A percentile compares a stretch with the other conserved stretches of the same genome.
Evolutionary conservation across 2,888 invertebrate species (phyloP).

Genomic region (Monoplex corrugatus): DNA sequence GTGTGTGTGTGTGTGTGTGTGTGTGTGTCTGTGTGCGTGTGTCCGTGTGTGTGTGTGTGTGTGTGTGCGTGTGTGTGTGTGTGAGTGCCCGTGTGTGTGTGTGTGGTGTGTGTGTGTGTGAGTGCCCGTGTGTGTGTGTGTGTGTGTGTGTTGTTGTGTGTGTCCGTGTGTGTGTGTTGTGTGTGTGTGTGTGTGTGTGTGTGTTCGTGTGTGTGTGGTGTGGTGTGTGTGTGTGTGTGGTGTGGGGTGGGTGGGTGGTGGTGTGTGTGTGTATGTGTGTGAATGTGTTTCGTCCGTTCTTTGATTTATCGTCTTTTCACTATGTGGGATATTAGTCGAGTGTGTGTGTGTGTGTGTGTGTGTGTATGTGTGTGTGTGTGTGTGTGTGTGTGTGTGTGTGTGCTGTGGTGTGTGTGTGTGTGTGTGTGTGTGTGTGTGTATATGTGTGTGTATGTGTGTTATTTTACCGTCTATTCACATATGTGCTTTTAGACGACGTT

Average conservation of each 20-base stretch:
- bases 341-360: neutral
- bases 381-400: neutral
- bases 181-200: neutral
- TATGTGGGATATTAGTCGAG: neutral
- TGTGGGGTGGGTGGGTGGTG: no score
- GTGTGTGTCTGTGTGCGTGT: neutral
- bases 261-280: neutral
- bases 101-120: neutral
- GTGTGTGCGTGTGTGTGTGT: neutral
- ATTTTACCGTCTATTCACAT: neutral
- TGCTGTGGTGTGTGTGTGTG: neutral
- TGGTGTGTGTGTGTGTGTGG: neutral
- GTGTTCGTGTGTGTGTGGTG: neutral
- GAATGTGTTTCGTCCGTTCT: neutral
- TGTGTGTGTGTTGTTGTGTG: neutral
- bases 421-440: neutral
- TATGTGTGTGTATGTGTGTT: neutral
- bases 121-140: no score
- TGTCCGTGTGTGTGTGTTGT: neutral
- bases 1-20: neutral
- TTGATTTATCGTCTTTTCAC: neutral
- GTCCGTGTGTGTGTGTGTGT: conserved; percentile 24
- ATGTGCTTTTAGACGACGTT: neutral
- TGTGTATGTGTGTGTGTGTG: neutral
- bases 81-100: neutral